These are phyloP conservation scores for Drosophila sulfurigaster DNA, from an alignment of 1,140 invertebrate species.

Conservation along the genomic window DNA sequence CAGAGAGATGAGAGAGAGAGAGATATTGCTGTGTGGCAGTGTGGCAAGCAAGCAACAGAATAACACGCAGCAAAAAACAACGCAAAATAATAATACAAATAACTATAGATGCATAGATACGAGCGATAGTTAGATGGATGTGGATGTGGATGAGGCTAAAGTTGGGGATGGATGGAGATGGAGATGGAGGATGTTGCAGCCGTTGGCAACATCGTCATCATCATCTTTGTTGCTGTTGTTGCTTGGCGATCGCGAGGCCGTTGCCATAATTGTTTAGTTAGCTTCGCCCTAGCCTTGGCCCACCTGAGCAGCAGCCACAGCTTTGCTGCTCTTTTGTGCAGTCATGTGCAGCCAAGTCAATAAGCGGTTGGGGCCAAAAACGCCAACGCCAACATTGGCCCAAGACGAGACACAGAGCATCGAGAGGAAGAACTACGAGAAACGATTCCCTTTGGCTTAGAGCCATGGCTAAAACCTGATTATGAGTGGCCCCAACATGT, in stretches of 20 bases:
- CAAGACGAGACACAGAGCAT: conserved; percentile 26
- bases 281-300: conserved; percentile 60
- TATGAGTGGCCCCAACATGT: conserved; percentile 79
- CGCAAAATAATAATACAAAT: conserved; percentile 81
- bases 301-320: conserved; percentile 57
- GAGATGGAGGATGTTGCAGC: conserved; percentile 18
- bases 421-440: neutral
- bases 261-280: conserved; percentile 79
- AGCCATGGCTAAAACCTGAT: conserved; percentile 76
- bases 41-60: conserved; percentile 31
- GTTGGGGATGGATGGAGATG: conserved; percentile 4
- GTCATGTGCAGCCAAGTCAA: conserved; percentile 73
- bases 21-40: conserved; percentile 17
- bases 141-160: conserved; percentile 37
- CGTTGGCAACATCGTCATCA: conserved; percentile 48
- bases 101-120: conserved; percentile 81
- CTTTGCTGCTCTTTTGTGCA: conserved; percentile 63
- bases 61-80: conserved; percentile 62
- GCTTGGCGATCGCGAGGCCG: conserved; percentile 57
- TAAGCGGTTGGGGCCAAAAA: conserved; percentile 45
- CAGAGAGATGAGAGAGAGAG: neutral
- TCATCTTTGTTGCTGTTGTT: conserved; percentile 29
- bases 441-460: conserved; percentile 52
- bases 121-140: conserved; percentile 74
- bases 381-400: conserved; percentile 42